phyloP scores from a whole-genome alignment of 2,113 vertebrate species.

The Thamnaconus septentrionalis region DNA sequence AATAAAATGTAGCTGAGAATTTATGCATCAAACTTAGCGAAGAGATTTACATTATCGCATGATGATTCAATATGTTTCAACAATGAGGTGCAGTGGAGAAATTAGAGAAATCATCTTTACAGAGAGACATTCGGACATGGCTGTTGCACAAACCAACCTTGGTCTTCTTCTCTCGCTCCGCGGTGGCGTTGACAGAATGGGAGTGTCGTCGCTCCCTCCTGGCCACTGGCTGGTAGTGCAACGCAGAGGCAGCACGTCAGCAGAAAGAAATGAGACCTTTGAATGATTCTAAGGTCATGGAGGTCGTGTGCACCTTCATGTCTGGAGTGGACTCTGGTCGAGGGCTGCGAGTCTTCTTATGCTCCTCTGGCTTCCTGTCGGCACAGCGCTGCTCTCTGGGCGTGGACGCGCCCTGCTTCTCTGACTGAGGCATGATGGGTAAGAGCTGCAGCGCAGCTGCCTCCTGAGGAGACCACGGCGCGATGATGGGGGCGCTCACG shows the following conservation, averaged over 20 bases:
- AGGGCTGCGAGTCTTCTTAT: conserved; percentile 64
- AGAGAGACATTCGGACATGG: too few species aligned
- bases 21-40: too few species aligned
- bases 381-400: conserved; percentile 65
- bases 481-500: conserved; percentile 90
- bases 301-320: conserved; percentile 75
- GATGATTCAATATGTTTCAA: too few species aligned
- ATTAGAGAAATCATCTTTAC: too few species aligned
- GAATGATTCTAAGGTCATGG: too few species aligned
- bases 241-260: conserved; percentile 44
- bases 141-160: conserved; percentile 84
- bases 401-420: conserved; percentile 58
- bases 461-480: conserved; percentile 81
- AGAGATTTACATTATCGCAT: too few species aligned
- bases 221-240: conserved; percentile 77
- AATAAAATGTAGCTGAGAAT: too few species aligned
- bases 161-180: conserved; percentile 77
- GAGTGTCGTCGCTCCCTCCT: conserved; percentile 83
- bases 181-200: conserved; percentile 75
- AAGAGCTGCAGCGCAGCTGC: conserved; percentile 57
- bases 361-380: conserved; percentile 62
- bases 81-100: too few species aligned
- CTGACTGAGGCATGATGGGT: conserved; percentile 17
- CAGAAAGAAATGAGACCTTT: neutral
- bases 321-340: conserved; percentile 72